Evolutionary conservation across 2,113 vertebrate species (phyloP).

Genomic region (Setophaga petechia): DNA sequence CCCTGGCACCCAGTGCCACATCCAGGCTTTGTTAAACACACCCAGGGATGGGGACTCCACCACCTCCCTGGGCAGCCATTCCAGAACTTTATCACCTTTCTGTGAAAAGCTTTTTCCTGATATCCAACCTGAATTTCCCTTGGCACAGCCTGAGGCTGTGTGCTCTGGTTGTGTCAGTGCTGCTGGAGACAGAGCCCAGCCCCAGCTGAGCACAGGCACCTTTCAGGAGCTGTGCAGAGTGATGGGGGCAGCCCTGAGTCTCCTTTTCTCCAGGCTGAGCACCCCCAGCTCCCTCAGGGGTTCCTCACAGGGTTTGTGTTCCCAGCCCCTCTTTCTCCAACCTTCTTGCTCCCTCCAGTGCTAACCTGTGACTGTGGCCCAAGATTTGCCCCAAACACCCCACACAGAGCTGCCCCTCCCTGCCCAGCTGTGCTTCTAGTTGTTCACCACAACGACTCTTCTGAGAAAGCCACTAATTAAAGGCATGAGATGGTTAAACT

Average conservation of each 20-base stretch:
- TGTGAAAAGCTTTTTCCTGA: not conserved
- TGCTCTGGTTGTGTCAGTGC: not conserved
- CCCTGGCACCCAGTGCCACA: not conserved
- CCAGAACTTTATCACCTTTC: not conserved
- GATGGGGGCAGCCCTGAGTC: not conserved
- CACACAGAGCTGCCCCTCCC: not conserved
- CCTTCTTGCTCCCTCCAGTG: not conserved
- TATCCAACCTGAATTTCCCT: not conserved
- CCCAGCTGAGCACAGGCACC: not conserved
- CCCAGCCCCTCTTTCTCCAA: not conserved
- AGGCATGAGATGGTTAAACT: slow-evolving; percentile 47
- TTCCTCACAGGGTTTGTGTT: not conserved
- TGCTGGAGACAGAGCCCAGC: not conserved
- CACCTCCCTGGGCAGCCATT: not conserved
- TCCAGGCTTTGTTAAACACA: not conserved
- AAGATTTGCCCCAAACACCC: not conserved
- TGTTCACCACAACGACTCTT: not conserved
- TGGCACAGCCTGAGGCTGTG: not conserved
- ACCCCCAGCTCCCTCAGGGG: not conserved
- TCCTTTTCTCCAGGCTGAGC: not conserved
- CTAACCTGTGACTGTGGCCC: not conserved
- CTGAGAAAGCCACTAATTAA: slow-evolving; percentile 54
- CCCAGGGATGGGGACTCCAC: not conserved
- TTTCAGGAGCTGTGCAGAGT: not conserved
- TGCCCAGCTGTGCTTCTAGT: not conserved